Evolutionary conservation across 2,113 vertebrate species (phyloP).

Genomic region (Heteronetta atricapilla): DNA sequence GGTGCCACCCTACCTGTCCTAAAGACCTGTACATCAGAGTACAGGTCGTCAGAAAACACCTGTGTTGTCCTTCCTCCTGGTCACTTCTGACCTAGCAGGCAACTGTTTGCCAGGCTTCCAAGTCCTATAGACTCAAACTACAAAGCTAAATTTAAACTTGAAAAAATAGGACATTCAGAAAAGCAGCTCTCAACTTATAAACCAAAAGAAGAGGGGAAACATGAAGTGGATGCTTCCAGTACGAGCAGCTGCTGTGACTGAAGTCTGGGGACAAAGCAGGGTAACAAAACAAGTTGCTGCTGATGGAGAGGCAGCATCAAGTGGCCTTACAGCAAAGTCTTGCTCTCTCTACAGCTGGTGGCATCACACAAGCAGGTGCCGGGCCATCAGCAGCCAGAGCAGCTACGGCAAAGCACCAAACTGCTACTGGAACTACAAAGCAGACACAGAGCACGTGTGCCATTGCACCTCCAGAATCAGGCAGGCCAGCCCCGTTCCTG

Average conservation of each 20-base stretch:
- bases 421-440: background rate
- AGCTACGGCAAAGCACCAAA: background rate
- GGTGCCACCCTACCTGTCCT: background rate
- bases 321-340: too few species aligned
- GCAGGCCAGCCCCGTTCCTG: too few species aligned
- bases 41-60: background rate
- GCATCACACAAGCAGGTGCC: background rate
- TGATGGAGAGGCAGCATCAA: background rate
- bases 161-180: background rate
- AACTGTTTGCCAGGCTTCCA: background rate
- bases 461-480: background rate
- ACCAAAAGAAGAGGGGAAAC: background rate
- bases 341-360: background rate
- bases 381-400: background rate
- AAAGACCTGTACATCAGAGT: background rate
- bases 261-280: background rate
- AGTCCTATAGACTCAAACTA: accelerated
- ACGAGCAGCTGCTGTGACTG: background rate
- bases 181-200: background rate
- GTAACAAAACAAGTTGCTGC: background rate
- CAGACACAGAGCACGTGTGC: background rate
- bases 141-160: accelerated
- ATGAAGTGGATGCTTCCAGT: background rate
- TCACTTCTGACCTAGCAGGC: background rate
- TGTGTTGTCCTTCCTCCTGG: accelerated